Evolutionary conservation across 2,888 invertebrate genomes (phyloP), one percentile per base, ranked within the genome.

Genomic region (Tyria jacobaeae): DNA sequence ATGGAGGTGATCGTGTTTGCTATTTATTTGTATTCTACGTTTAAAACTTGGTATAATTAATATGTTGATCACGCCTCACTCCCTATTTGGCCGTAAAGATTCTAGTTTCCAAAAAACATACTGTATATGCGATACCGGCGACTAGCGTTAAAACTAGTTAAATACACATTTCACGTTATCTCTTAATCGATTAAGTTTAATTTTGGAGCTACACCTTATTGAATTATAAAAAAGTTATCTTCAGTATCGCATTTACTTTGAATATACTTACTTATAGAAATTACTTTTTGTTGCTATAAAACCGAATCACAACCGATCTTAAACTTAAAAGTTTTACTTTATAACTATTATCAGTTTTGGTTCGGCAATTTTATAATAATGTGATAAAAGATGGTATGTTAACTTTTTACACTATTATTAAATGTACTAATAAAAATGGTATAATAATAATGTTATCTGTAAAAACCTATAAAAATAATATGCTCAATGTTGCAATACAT

Each of bases 221-320:
- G 10, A 17, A 10, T 41, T 10, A 21, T 10, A 44, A 12, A 21
- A 44, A 17, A 2, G 17, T 41, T 9, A 10, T 17, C 9, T 15
- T 31, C 27, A n/a, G 49, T 31, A 31, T 49, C 9, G 9, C 31
- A 27, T 49, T 49, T 17, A 25, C 25, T 49, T 6, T 27, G 3
- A 49, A 49, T 31, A 44, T 21, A 3, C 12, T 3, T 12, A 21
- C 21, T 44, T 21, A 12, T 1, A 0, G 10, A 44, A 17, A 44
- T n/a, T 9, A 17, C 17, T 65, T 74, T 73, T 71, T 67, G 60
- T 68, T 49, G 54, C 61, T 65, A 58, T 57, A 56, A 69, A 35
- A 37, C 73, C 76, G 73, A 74, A 75, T 75, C 76, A 70, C 68
- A 70, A 62, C 68, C 61, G 73, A 68, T 54, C 27, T 14, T 7